Conservation (phyloP, 2,888 invertebrate genomes). For the Mylabris sibirica region DNA sequence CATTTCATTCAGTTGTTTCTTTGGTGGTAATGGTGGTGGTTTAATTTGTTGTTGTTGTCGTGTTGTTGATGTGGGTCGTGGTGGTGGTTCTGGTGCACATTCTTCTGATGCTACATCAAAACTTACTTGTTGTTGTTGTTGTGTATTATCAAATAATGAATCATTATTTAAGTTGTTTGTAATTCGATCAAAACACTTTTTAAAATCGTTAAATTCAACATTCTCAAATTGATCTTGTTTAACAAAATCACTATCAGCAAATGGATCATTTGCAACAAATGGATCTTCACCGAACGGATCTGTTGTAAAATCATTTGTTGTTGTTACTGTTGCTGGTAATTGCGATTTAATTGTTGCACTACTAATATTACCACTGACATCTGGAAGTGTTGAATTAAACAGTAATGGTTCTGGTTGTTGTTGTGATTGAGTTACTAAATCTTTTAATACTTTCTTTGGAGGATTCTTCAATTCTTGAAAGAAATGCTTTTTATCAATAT, state of each 20-base stretch:
- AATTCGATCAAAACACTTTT: constrained; percentile 18
- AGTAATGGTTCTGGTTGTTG: constrained; percentile 37
- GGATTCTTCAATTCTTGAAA: constrained; percentile 96
- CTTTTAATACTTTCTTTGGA: constrained; percentile 90
- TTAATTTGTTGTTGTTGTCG: constrained; percentile 64
- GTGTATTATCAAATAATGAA: constrained; percentile 42
- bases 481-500: constrained; percentile 95
- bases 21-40: constrained; percentile 78
- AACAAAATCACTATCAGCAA: constrained; percentile 67
- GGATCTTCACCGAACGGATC: constrained; percentile 78
- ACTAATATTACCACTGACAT: too few species aligned
- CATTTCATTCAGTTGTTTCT: constrained; percentile 69
- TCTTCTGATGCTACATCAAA: constrained; percentile 58
- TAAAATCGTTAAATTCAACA: constrained; percentile 51
- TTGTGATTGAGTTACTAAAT: constrained; percentile 66
- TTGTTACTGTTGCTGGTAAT: constrained; percentile 26
- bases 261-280: constrained; percentile 75
- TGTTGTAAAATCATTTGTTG: constrained; percentile 60
- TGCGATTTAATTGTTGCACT: background rate
- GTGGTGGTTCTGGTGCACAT: constrained; percentile 71
- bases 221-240: constrained; percentile 68
- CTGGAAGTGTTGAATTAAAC: constrained; percentile 35
- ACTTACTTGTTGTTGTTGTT: constrained; percentile 51
- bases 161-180: too few species aligned
- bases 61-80: constrained; percentile 70